Base-by-base conservation (phyloP, 1,140 invertebrate species). In the Zaprionus africanus region DNA sequence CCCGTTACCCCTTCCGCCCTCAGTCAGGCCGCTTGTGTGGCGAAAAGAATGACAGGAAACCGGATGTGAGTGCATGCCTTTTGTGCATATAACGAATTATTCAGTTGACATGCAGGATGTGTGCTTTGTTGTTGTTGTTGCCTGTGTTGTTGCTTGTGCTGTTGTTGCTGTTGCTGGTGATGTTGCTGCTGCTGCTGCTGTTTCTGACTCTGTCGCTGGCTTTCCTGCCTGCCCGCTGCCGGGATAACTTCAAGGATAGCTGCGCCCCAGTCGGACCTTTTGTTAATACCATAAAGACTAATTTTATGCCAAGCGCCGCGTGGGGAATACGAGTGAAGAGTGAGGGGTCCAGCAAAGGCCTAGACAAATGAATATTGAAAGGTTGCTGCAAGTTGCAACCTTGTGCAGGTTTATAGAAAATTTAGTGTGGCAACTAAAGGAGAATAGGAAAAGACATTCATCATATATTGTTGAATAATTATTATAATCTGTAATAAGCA, bases 41-140 rank as follows among this genome's bases (percentile, higher is more conserved):
- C 66, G 77, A 90, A 90, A 88, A 85, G 85, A 88, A 90, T 90
- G 85, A 90, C 85, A 90, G 85, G 85, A 90, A 90, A 90, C 85
- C 86, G 85, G 85, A 90, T 90, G 85, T 90, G 84, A 88, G 81
- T 90, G 84, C 84, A 87, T 87, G 85, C 81, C 84, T 90, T 90
- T 90, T 90, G 85, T 90, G 85, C 86, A 90, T 90, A 82, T 81
- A 90, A 90, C 86, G 82, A 90, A 88, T 87, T 88, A 90, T 90
- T 90, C 85, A 90, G 85, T 88, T 88, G 85, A 88, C 85, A 88
- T 79, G 79, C 85, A 84, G 85, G 85, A 88, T 88, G 85, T 88
- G 85, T 88, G 85, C 85, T 87, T 88, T 87, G 84, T 73, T 87
- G 84, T 81, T 87, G 73, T 62, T 86, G 79, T 22, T 22, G n/a